phyloP scores from a whole-genome alignment of 2,888 invertebrate genomes.

The Xestia rhomboidea region DNA sequence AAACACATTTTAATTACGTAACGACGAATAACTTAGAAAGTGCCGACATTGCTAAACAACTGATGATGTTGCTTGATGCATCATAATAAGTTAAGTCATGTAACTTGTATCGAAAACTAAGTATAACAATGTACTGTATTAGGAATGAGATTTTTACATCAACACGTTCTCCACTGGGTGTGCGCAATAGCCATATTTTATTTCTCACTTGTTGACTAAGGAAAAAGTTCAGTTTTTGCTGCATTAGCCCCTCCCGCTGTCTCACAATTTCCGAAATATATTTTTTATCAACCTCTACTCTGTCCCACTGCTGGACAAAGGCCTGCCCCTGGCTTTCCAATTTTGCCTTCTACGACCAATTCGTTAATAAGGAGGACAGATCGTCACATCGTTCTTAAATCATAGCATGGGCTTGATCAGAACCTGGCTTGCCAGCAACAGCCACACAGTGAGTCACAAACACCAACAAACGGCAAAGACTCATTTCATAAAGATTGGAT shows the following conservation, averaged over 20 bases:
- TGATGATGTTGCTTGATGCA: slow-evolving; percentile 57
- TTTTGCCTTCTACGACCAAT: no score
- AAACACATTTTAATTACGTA: slow-evolving; percentile 22
- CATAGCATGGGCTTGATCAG: no score
- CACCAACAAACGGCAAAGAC: not conserved
- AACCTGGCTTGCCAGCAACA: not conserved
- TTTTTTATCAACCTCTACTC: not conserved
- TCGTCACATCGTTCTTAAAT: no score
- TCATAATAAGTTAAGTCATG: slow-evolving; percentile 46
- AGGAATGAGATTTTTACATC: not conserved
- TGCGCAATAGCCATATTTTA: not conserved
- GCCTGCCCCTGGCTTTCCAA: no score
- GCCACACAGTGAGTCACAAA: not conserved
- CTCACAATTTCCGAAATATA: not conserved
- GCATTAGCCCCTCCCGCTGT: not conserved
- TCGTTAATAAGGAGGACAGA: no score
- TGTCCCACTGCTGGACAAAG: not conserved
- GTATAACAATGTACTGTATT: slow-evolving; percentile 5
- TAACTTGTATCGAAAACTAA: slow-evolving; percentile 41
- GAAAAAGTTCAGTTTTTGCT: not conserved
- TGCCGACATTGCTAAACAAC: slow-evolving; percentile 58
- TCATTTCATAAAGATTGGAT: not conserved
- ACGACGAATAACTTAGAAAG: slow-evolving; percentile 65
- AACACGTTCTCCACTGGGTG: not conserved
- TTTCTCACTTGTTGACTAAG: not conserved